Base-by-base conservation (phyloP, 2,113 vertebrate genomes). In the Todiramphus chloris region DNA sequence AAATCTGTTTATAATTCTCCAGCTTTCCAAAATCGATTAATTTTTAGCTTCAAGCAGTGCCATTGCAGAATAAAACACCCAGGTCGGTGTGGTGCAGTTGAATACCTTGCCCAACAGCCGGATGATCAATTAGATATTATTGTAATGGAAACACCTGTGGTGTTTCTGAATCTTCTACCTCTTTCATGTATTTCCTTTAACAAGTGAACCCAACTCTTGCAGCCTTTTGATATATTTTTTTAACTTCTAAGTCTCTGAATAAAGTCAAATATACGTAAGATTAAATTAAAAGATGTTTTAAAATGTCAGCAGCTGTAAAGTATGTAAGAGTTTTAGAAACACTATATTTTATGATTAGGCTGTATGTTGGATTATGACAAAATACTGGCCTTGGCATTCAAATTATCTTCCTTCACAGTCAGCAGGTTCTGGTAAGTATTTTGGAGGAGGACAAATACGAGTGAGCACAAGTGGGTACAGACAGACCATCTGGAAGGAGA, bases 161-260 rank as follows among this genome's bases (percentile, higher is more conserved):
- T 95, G 90, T 94, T 97, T 97, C 97, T 94, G 78, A 96, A 92
- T 90, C 82, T 94, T 95, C 97, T 97, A 97, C 97, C 97, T 97
- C 96, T 96, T 97, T 83, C 74, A 30, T 72, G 60, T 88, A 27
- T 94, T 97, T 96, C 67, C 68, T 95, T 97, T 90, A 88, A 62
- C 87, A 96, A 93, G 48, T 90, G 82, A 63, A 69, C 62, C 88
- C 69, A 68, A 74, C 88, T 80, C 59, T 86, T 88, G 63, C 85
- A 95, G 89, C 76, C 79, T 96, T 93, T 92, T 96, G 90, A 77
- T 95, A 94, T 96, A 95, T 94, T 95, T 96, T 96, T 96, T 96
- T 94, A 68, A 1, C 96, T 96, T 96, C 96, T 94, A 68, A 1
- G 72, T 93, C 78, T 93, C 74, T 94, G 8, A 24, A 86, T 78